Conservation (phyloP, 1,140 invertebrate genomes). For the Lysiphlebus fabarum region DNA sequence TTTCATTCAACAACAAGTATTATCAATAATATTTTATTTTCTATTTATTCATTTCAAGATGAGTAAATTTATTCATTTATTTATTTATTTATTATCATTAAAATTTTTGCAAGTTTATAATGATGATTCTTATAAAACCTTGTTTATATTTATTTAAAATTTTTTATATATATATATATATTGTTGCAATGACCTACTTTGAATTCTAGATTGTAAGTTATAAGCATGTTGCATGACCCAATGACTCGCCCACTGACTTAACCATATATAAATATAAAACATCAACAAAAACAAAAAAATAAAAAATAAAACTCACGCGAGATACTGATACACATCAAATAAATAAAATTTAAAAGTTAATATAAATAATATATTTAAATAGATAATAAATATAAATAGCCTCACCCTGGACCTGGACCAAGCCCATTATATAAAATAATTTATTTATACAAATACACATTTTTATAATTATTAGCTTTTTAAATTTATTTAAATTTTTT, state of each 20-base stretch:
- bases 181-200: slow-evolving; percentile 21
- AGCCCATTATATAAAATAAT: background rate
- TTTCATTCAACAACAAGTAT: too few relatives aligned
- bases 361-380: background rate
- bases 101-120: background rate
- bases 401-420: too few relatives aligned
- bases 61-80: too few relatives aligned
- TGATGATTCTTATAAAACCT: slow-evolving; percentile 2
- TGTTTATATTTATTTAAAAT: background rate
- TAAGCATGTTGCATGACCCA: slow-evolving; percentile 32
- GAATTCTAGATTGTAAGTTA: slow-evolving; percentile 16
- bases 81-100: background rate
- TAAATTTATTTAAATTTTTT: slow-evolving; percentile 28
- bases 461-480: slow-evolving; percentile 23
- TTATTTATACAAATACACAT: slow-evolving; percentile 2
- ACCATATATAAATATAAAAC: background rate
- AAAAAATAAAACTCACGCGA: slow-evolving; percentile 2
- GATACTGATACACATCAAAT: background rate
- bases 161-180: background rate
- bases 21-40: too few relatives aligned
- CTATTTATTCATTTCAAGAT: too few relatives aligned
- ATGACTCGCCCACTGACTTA: slow-evolving; percentile 10
- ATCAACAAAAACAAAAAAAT: background rate
- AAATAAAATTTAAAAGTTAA: background rate
- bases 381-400: too few relatives aligned